These are phyloP conservation scores for Thereva nobilitata DNA, from an alignment of 2,888 invertebrate genomes.

Conservation along the genomic window DNA sequence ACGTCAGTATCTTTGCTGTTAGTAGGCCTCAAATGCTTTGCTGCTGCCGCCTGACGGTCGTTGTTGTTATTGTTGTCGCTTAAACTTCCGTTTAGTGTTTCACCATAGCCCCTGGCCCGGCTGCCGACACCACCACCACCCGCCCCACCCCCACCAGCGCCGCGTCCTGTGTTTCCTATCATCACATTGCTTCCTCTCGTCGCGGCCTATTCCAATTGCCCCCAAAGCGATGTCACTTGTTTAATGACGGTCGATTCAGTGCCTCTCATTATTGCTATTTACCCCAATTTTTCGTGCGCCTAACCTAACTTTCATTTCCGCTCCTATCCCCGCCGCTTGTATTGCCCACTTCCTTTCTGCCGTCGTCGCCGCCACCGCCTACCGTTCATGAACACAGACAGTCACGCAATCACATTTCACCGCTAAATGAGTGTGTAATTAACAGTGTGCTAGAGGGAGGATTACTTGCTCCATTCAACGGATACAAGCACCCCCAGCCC, in stretches of 20 bases:
- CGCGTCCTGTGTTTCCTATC: no score
- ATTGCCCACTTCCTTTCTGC: background rate
- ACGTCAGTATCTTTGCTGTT: no score
- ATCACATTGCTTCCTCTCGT: background rate
- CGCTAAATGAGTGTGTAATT: constrained; percentile 33
- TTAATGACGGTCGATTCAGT: constrained; percentile 21
- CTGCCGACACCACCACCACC: constrained; percentile 11
- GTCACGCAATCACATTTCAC: constrained; percentile 34
- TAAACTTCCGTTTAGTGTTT: constrained; percentile 25
- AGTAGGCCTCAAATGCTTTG: background rate
- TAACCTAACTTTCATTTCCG: constrained; percentile 12
- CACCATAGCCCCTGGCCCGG: no score
- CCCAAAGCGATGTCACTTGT: constrained; percentile 16
- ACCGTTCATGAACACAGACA: constrained; percentile 1
- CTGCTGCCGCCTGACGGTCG: constrained; percentile 3
- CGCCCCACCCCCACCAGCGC: background rate
- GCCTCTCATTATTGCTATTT: constrained; percentile 29
- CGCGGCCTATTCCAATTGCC: background rate
- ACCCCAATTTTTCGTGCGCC: constrained; percentile 23
- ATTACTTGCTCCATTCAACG: background rate
- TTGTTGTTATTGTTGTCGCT: constrained; percentile 35
- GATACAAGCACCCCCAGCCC: background rate
- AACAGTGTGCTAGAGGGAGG: constrained; percentile 22
- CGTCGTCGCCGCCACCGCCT: background rate
- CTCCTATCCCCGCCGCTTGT: background rate